Evolutionary conservation across 2,113 vertebrate species (phyloP).

Genomic region (Seriola quinqueradiata): DNA sequence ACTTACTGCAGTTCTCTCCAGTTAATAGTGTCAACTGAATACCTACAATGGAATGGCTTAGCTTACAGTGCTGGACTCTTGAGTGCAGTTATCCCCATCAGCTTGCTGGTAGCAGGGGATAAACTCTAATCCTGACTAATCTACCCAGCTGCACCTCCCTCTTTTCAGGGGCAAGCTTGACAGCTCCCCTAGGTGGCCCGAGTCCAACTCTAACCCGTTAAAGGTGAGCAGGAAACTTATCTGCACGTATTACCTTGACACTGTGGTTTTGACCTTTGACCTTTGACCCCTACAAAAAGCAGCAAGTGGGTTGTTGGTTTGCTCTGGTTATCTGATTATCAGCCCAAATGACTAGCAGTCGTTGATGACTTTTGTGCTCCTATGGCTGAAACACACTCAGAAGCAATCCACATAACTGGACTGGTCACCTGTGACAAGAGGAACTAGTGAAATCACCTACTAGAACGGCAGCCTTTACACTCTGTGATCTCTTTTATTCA

Average conservation of each 20-base stretch:
- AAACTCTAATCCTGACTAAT: slow-evolving; percentile 77
- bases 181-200: slow-evolving; percentile 19
- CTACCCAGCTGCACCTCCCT: slow-evolving; percentile 65
- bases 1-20: neutral
- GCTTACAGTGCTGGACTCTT: slow-evolving; percentile 42
- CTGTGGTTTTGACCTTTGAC: slow-evolving; percentile 7
- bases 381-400: no score
- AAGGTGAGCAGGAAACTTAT: slow-evolving; percentile 12
- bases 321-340: neutral
- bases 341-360: no score
- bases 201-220: slow-evolving; percentile 23
- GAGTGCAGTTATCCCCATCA: slow-evolving; percentile 62
- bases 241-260: neutral
- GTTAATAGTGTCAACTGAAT: slow-evolving; percentile 60
- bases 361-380: no score
- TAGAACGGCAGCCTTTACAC: no score
- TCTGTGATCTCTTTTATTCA: neutral
- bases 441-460: no score
- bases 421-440: no score
- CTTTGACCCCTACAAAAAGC: neutral
- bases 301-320: neutral
- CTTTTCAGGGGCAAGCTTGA: slow-evolving; percentile 30
- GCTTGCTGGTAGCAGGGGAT: slow-evolving; percentile 64
- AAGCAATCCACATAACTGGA: no score
- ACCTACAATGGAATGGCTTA: slow-evolving; percentile 44